phyloP scores from a whole-genome alignment of 2,113 vertebrate species.

The Hemicordylus capensis region DNA sequence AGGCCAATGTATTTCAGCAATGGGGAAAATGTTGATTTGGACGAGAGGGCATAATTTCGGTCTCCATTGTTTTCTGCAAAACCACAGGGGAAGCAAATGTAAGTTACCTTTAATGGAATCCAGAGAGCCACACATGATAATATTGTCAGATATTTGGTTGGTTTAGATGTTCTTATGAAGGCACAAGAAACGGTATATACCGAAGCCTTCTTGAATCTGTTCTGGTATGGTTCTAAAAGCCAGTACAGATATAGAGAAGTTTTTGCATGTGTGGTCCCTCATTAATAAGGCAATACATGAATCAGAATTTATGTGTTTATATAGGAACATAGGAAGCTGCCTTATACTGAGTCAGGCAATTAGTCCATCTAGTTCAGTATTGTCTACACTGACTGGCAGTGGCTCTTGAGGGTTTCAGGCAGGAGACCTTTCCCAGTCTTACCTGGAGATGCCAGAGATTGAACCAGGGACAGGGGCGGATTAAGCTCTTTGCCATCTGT shows the following conservation, averaged over 20 bases:
- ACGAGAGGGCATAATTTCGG: constrained; percentile 41
- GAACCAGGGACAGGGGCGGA: too few relatives aligned
- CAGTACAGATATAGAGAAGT: background rate
- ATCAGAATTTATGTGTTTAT: too few relatives aligned
- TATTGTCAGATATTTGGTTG: background rate
- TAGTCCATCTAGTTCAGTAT: too few relatives aligned
- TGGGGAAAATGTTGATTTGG: constrained; percentile 48
- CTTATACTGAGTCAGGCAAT: too few relatives aligned
- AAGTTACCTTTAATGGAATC: background rate
- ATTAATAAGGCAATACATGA: background rate
- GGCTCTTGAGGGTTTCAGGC: too few relatives aligned
- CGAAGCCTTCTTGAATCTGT: background rate
- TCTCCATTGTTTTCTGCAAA: constrained; percentile 40
- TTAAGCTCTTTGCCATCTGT: too few relatives aligned
- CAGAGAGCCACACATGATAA: background rate
- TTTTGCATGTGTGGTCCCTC: background rate
- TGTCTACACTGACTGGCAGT: too few relatives aligned
- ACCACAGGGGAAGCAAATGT: constrained; percentile 20
- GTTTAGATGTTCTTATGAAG: background rate
- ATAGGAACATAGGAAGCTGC: too few relatives aligned
- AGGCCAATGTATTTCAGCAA: constrained; percentile 60
- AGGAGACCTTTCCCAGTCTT: too few relatives aligned
- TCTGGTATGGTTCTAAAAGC: background rate
- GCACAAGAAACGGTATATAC: background rate
- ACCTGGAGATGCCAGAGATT: too few relatives aligned